Base-by-base conservation (phyloP, 2,113 vertebrate species). In the Pica pica region DNA sequence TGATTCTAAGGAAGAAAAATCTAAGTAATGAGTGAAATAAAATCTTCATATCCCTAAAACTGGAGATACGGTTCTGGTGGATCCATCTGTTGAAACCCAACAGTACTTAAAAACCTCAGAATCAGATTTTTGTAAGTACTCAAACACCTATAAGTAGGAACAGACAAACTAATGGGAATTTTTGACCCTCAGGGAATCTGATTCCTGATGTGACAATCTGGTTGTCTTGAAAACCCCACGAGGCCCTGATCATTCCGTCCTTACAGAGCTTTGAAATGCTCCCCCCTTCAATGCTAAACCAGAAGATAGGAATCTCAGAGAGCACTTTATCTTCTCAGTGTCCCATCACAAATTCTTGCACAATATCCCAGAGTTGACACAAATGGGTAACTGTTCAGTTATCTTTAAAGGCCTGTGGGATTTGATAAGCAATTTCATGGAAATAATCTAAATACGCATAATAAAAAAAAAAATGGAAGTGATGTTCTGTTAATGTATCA, bases 401-500 rank as follows among this genome's bases (percentile, higher is more conserved):
- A 92, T 94, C 94, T 94, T 81, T 88, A 92, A 88, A 92, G 27
- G 91, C 95, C 94, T 90, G 11, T 88, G 93, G 96, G 95, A 94
- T 86, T 96, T 92, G 94, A 96, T 95, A 93, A 90, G 93, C 94
- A 96, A 96, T 97, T 96, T 96, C 87, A 68, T 23, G 59, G 86
- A 97, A 96, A 96, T 96, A 96, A 94, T 96, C 92, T 96, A 92
- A 95, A 96, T 96, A 97, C 33, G 57, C 90, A 88, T 88, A 90
- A 97, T 95, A 94, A 91, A 83, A 78, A 77, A 76, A 41, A 76
- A 49, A 39, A 55, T 61, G 74, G 88, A 93, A 96, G 88, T 96
- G 94, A 96, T 96, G 92, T 93, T 96, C 94, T 96, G 64, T 97
- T 97, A 90, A 96, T 96, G 93, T 56, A 97, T 96, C 94, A 95